phyloP scores from a whole-genome alignment of 2,797 vertebrate genomes.

The Pseudotriccus pelzelni region DNA sequence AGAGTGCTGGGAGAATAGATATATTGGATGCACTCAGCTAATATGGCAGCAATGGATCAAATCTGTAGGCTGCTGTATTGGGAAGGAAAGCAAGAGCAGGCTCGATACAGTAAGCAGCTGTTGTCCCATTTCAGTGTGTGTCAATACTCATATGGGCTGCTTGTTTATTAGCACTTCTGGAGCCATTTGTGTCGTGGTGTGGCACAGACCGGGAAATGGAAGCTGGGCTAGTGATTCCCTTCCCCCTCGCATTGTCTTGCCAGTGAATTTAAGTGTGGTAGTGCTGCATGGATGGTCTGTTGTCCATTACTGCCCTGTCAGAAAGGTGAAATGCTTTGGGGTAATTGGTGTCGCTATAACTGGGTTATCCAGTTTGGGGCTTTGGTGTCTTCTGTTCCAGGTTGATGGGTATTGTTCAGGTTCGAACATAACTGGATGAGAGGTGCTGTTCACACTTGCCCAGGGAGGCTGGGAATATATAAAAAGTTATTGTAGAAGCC shows the following conservation, averaged over 20 bases:
- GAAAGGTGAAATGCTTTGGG: background rate
- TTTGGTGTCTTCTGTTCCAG: background rate
- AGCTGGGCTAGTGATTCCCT: background rate
- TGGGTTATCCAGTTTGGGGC: background rate
- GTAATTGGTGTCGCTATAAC: background rate
- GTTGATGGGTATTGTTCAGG: background rate
- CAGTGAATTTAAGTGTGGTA: background rate
- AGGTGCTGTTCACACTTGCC: background rate
- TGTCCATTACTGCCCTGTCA: background rate
- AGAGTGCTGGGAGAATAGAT: background rate
- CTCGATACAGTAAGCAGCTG: background rate
- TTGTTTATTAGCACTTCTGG: background rate
- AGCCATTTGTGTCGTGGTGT: background rate
- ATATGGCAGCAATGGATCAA: background rate
- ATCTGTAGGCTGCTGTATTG: background rate
- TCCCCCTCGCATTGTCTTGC: background rate
- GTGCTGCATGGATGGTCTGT: background rate
- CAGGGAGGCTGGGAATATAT: background rate
- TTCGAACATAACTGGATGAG: background rate
- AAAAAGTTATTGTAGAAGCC: background rate
- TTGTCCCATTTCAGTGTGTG: background rate
- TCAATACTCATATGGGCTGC: background rate
- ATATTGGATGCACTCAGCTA: background rate
- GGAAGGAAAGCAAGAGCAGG: background rate
- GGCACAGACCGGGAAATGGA: background rate